A percentile compares a stretch with the other conserved stretches of the same genome.
Conservation (phyloP, 2,888 invertebrate genomes). For the Hemistola chrysoprasaria region DNA sequence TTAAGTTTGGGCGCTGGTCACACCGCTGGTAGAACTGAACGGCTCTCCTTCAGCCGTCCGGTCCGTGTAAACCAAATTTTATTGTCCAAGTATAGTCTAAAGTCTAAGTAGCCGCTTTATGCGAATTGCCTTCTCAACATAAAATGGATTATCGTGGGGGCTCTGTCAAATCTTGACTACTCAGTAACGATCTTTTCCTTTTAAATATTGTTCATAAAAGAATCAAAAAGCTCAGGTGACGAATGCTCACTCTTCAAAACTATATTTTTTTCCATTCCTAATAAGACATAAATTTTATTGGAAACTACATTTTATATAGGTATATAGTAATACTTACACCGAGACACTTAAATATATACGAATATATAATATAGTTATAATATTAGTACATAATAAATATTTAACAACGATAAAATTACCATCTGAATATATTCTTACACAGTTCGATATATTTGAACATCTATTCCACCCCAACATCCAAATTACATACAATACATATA, state of each 20-base stretch:
- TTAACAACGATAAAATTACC: conserved; percentile 71
- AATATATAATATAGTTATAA: conserved; percentile 40
- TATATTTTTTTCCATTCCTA: conserved; percentile 10
- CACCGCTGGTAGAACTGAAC: conserved; percentile 9
- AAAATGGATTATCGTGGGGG: conserved; percentile 25
- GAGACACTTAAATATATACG: conserved; percentile 55
- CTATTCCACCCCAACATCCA: conserved; percentile 49
- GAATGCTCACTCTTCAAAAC: conserved; percentile 27
- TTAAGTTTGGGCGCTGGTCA: conserved; percentile 20
- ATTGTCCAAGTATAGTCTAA: conserved; percentile 80
- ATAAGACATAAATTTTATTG: conserved; percentile 35
- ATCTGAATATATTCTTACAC: conserved; percentile 55
- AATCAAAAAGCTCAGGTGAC: conserved; percentile 19
- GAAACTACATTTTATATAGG: conserved; percentile 48
- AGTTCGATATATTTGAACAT: conserved; percentile 47
- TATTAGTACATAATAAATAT: conserved; percentile 54
- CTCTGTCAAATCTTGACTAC: conserved; percentile 32
- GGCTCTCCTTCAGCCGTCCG: conserved; percentile 32
- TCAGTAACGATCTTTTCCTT: conserved; percentile 1
- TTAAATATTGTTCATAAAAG: too few species aligned
- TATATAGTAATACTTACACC: conserved; percentile 55
- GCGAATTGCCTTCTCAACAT: conserved; percentile 44
- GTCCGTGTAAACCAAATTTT: conserved; percentile 58
- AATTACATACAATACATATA: conserved; percentile 25
- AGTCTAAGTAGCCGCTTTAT: conserved; percentile 54